phyloP scores from a whole-genome alignment of 2,797 vertebrate genomes.

The Cossypha niveicapilla region DNA sequence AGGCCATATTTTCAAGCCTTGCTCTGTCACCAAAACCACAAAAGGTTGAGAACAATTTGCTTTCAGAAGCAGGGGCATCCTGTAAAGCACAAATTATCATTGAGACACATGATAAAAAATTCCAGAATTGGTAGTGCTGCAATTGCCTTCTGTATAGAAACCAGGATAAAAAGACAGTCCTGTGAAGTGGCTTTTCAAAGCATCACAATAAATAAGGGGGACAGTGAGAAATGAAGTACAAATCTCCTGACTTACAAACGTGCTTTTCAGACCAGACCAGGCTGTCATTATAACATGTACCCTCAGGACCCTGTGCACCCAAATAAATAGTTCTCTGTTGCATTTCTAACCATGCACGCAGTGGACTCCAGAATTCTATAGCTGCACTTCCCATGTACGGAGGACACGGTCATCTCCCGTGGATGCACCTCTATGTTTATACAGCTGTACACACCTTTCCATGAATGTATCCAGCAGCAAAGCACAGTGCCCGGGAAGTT shows the following conservation, averaged over 20 bases:
- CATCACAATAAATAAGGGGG: neutral
- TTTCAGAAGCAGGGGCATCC: neutral
- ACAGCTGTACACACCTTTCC: neutral
- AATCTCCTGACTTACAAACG: neutral
- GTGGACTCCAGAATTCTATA: neutral
- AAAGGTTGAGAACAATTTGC: neutral
- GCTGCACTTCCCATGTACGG: accelerated
- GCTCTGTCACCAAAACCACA: neutral
- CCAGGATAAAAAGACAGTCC: neutral
- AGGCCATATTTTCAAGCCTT: neutral
- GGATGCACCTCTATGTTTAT: neutral
- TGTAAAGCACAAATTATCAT: constrained; percentile 11
- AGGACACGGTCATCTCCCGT: accelerated
- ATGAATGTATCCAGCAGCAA: neutral
- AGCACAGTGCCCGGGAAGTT: neutral
- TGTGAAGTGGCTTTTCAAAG: neutral
- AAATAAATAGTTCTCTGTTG: neutral
- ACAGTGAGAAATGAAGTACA: neutral
- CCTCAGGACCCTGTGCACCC: neutral
- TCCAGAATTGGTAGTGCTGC: neutral
- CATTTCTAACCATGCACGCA: neutral
- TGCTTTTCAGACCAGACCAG: neutral
- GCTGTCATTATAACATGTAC: neutral
- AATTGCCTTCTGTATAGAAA: neutral
- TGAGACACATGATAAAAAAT: neutral